A percentile compares a stretch with the other conserved stretches of the same genome.
These are phyloP conservation scores for Sinocyclocheilus maitianheensis DNA, from an alignment of 2,113 vertebrate genomes.

Conservation along the genomic window DNA sequence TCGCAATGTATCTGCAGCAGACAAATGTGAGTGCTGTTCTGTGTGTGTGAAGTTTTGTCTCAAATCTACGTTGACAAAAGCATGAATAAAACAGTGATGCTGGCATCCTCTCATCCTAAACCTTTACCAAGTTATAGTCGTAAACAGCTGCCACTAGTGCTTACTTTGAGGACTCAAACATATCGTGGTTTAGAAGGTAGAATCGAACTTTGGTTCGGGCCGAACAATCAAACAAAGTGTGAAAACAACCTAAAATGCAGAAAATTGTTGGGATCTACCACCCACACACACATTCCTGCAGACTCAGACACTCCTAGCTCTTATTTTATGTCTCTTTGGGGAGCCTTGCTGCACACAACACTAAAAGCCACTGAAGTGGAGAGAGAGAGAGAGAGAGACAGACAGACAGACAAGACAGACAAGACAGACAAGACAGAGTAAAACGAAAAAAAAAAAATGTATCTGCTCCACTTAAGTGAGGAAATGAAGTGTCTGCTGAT, in stretches of 20 bases:
- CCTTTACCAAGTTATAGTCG: not conserved
- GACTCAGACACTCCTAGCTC: slow-evolving; percentile 3
- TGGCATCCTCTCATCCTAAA: not conserved
- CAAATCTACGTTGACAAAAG: not conserved
- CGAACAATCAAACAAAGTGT: not conserved
- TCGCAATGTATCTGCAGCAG: not conserved
- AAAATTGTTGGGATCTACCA: not conserved
- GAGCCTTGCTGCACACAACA: slow-evolving; percentile 14
- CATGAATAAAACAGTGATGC: not conserved
- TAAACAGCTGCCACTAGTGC: not conserved
- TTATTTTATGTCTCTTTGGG: slow-evolving; percentile 32
- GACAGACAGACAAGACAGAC: slow-evolving; percentile 16
- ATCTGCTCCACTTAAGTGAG: slow-evolving; percentile 31
- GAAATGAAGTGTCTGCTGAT: slow-evolving; percentile 44
- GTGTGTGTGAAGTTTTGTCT: not conserved
- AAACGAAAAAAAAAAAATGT: not conserved
- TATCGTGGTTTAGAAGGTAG: not conserved
- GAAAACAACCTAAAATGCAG: not conserved
- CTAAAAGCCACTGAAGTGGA: slow-evolving; percentile 18
- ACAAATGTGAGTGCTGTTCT: not conserved
- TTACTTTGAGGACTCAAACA: not conserved
- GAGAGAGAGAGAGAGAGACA: slow-evolving; percentile 27
- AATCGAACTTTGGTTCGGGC: not conserved
- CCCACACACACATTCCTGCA: slow-evolving; percentile 13
- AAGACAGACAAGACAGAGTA: not conserved